Evolutionary conservation across 2,888 invertebrate species (phyloP).

Genomic region (Xiphydria camelus): DNA sequence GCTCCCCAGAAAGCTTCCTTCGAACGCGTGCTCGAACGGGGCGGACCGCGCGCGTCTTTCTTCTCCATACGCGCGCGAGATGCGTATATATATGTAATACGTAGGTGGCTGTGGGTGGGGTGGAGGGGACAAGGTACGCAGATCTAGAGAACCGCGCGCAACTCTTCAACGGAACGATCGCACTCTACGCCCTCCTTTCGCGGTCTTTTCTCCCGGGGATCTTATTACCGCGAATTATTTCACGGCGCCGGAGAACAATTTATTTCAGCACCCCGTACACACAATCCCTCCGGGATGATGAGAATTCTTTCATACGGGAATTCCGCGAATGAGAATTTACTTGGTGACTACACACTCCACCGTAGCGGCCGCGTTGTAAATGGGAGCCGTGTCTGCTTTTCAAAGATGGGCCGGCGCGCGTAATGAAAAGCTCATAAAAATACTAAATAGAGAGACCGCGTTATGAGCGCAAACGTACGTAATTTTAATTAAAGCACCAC

Average conservation of each 20-base stretch:
- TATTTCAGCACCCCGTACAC: conserved; percentile 4
- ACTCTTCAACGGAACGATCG: no score
- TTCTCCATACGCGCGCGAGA: no score
- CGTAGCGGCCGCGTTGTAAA: conserved; percentile 32
- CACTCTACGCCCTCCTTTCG: no score
- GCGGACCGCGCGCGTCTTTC: no score
- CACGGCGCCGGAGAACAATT: conserved; percentile 14
- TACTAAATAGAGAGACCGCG: conserved; percentile 43
- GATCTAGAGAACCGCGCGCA: no score
- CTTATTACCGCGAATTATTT: conserved; percentile 26
- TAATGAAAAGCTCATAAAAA: conserved; percentile 56
- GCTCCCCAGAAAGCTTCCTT: no score
- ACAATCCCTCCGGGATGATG: conserved; percentile 20
- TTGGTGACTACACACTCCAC: conserved; percentile 6
- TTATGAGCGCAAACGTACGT: conserved; percentile 50
- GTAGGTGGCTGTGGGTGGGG: no score
- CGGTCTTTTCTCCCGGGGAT: conserved; percentile 10
- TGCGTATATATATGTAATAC: no score
- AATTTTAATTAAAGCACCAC: conserved; percentile 56
- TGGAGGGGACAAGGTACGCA: no score
- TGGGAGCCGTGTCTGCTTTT: conserved; percentile 39
- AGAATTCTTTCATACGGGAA: conserved; percentile 40
- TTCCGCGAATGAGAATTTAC: conserved; percentile 46
- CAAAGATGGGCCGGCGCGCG: conserved; percentile 36
- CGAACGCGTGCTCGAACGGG: no score